Conservation (phyloP, 2,797 vertebrate species). For the Valencia hispanica region DNA sequence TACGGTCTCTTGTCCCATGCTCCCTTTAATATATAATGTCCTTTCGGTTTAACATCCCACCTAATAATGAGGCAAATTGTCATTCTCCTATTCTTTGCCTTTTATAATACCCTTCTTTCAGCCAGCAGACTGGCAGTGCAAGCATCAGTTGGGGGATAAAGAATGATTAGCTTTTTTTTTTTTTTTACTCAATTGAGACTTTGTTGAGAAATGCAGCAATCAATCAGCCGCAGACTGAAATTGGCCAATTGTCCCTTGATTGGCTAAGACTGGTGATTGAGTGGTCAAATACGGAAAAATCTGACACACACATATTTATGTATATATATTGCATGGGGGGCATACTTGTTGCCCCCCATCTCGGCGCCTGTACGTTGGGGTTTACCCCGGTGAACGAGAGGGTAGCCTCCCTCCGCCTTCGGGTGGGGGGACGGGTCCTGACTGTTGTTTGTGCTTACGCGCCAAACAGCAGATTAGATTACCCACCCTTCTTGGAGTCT, state of each 20-base stretch:
- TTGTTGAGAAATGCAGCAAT: neutral
- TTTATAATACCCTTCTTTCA: neutral
- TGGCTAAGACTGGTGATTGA: neutral
- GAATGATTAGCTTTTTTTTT: no score
- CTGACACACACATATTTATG: no score
- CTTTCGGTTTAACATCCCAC: slow-evolving; percentile 48
- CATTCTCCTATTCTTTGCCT: slow-evolving; percentile 10
- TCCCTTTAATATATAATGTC: slow-evolving; percentile 32
- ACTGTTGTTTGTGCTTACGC: no score
- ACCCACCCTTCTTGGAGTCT: no score
- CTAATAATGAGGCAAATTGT: slow-evolving; percentile 42
- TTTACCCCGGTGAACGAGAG: no score
- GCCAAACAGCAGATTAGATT: no score
- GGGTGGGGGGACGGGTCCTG: no score
- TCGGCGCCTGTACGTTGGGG: no score
- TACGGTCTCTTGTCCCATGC: slow-evolving; percentile 23
- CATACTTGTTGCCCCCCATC: no score
- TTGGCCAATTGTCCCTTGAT: neutral
- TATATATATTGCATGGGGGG: no score
- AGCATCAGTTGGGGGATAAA: neutral
- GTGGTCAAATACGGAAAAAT: neutral
- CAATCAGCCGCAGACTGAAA: neutral
- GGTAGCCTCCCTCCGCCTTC: no score
- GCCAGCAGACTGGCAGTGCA: neutral
- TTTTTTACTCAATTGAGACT: neutral